phyloP scores from a whole-genome alignment of 2,888 invertebrate genomes.

The Mesochorus sp. region DNA sequence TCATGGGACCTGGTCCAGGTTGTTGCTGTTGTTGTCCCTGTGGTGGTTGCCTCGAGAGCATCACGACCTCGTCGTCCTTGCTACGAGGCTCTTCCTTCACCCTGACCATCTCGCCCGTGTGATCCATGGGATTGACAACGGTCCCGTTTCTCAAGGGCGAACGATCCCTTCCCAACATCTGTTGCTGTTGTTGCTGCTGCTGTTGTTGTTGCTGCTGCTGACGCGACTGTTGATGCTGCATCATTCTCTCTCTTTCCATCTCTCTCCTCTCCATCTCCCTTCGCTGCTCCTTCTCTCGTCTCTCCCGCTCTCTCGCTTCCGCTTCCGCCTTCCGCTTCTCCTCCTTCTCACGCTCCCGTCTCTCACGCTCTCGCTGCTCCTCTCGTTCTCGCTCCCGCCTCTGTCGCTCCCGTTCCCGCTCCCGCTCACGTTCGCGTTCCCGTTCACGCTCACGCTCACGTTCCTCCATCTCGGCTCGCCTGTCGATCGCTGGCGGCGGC shows the following conservation, averaged over 20 bases:
- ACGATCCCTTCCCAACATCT: slow-evolving; percentile 84
- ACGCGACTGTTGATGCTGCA: slow-evolving; percentile 82
- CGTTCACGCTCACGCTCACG: slow-evolving; percentile 82
- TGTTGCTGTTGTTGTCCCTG: slow-evolving; percentile 55
- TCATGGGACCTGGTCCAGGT: slow-evolving; percentile 81
- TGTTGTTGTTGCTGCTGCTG: slow-evolving; percentile 72
- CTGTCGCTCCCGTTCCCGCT: slow-evolving; percentile 85
- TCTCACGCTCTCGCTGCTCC: slow-evolving; percentile 81
- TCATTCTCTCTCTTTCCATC: slow-evolving; percentile 84
- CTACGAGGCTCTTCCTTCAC: slow-evolving; percentile 87
- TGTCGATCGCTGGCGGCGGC: slow-evolving; percentile 85
- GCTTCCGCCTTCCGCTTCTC: slow-evolving; percentile 81
- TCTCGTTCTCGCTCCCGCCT: slow-evolving; percentile 81
- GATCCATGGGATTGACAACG: slow-evolving; percentile 62
- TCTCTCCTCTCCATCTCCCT: slow-evolving; percentile 85
- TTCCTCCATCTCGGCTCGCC: slow-evolving; percentile 85
- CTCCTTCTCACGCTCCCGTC: slow-evolving; percentile 82
- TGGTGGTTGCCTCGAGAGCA: slow-evolving; percentile 80
- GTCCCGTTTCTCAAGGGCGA: slow-evolving; percentile 90
- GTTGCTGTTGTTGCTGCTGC: slow-evolving; percentile 74
- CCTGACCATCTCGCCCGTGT: slow-evolving; percentile 82
- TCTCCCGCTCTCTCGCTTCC: slow-evolving; percentile 80
- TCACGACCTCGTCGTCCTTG: slow-evolving; percentile 83
- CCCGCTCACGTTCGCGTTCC: slow-evolving; percentile 86
- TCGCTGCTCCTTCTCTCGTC: slow-evolving; percentile 83